Evolutionary conservation across 2,888 invertebrate species (phyloP).

Genomic region (Mythimna vitellina): DNA sequence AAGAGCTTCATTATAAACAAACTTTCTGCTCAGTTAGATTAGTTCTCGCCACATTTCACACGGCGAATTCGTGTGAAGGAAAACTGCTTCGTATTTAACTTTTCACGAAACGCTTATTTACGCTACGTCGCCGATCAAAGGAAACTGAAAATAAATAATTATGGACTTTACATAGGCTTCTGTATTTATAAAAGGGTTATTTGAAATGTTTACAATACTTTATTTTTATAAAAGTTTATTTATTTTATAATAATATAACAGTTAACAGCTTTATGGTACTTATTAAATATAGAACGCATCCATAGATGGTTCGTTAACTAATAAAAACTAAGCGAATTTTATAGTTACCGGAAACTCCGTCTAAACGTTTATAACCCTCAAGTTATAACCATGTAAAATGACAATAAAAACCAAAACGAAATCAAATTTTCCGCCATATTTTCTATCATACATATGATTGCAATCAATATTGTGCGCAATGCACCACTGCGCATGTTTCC

Average conservation of each 20-base stretch:
- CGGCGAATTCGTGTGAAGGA: not conserved
- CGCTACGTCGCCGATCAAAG: slow-evolving; percentile 1
- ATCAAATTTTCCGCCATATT: slow-evolving; percentile 85
- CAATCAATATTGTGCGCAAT: slow-evolving; percentile 89
- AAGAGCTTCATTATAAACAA: not conserved
- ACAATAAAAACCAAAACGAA: slow-evolving; percentile 66
- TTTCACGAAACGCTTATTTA: not conserved
- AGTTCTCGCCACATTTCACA: not conserved
- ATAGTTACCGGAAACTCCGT: not conserved
- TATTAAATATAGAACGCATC: not conserved
- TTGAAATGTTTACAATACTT: slow-evolving; percentile 7
- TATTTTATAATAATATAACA: not conserved
- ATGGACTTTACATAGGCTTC: not conserved
- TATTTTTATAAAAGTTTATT: not conserved
- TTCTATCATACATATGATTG: slow-evolving; percentile 82
- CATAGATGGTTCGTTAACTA: not conserved
- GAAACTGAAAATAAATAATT: slow-evolving; percentile 2
- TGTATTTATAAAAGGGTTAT: not conserved
- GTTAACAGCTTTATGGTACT: not conserved
- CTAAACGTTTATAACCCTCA: not conserved
- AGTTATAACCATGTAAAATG: slow-evolving; percentile 29
- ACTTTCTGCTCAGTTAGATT: not conserved
- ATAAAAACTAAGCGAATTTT: not conserved
- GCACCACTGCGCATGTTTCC: slow-evolving; percentile 88
- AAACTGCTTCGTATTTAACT: not conserved